phyloP scores from a whole-genome alignment of 2,113 vertebrate species.

The Tor tambroides region DNA sequence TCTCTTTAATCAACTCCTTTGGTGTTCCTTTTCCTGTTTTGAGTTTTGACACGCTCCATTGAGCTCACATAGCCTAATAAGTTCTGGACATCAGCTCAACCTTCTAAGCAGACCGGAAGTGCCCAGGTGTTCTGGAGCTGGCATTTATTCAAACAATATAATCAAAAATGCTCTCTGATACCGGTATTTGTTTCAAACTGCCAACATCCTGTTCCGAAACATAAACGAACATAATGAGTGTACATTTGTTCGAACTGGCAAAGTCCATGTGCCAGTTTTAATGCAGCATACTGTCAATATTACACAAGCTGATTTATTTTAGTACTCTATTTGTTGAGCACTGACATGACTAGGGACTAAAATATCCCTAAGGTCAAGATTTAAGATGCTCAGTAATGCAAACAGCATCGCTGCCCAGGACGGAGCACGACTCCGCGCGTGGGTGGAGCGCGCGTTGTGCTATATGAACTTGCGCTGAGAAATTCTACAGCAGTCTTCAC shows the following conservation, averaged over 20 bases:
- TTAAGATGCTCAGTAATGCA: background rate
- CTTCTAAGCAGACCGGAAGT: constrained; percentile 13
- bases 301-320: background rate
- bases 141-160: background rate
- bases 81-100: background rate
- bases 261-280: background rate
- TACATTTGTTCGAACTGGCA: background rate
- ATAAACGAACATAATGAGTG: background rate
- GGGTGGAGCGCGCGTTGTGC: constrained; percentile 14
- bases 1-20: background rate
- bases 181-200: background rate
- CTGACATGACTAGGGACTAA: background rate
- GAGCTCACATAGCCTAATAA: background rate
- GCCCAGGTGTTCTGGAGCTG: constrained; percentile 5
- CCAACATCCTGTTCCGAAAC: background rate
- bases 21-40: background rate
- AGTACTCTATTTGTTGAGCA: background rate
- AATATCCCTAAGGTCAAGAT: background rate
- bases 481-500: constrained; percentile 4
- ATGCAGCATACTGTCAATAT: background rate
- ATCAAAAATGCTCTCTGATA: background rate
- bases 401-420: background rate
- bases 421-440: background rate
- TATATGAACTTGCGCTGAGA: background rate
- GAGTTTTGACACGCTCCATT: background rate